These are phyloP conservation scores for Chaetogeoica ovagalla DNA, from an alignment of 2,888 invertebrate genomes.

Conservation along the genomic window DNA sequence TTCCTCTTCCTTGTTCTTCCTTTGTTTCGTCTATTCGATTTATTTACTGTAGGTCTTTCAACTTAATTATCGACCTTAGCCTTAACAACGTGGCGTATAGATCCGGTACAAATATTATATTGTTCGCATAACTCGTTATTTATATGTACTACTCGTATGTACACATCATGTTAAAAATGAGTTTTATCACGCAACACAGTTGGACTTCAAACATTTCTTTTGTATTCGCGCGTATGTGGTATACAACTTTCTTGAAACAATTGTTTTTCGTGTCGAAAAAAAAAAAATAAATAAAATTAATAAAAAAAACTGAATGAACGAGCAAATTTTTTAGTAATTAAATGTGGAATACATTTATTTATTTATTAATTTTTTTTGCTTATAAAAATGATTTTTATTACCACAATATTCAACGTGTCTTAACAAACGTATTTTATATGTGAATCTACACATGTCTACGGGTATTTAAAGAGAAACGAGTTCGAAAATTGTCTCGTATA, in stretches of 20 bases:
- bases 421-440: no score
- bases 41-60: conserved; percentile 40
- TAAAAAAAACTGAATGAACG: no score
- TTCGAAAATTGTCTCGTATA: no score
- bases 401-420: background rate
- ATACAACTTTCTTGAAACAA: conserved; percentile 17
- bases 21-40: conserved; percentile 27
- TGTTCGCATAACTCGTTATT: conserved; percentile 15
- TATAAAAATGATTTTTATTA: background rate
- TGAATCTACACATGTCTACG: no score
- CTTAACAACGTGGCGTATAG: conserved; percentile 31
- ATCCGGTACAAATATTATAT: conserved; percentile 13
- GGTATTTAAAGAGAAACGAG: no score
- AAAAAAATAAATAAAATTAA: background rate
- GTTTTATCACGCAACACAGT: conserved; percentile 37
- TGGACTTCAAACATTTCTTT: conserved; percentile 33
- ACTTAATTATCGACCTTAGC: conserved; percentile 45
- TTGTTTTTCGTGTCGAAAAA: background rate
- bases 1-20: conserved; percentile 45
- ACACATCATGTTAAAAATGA: conserved; percentile 1
- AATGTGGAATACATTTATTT: no score
- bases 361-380: no score
- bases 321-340: no score
- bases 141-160: background rate
- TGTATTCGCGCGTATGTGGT: background rate